A percentile compares a stretch with the other conserved stretches of the same genome.
phyloP scores from a whole-genome alignment of 2,888 invertebrate genomes.

The Tridacna gigas region DNA sequence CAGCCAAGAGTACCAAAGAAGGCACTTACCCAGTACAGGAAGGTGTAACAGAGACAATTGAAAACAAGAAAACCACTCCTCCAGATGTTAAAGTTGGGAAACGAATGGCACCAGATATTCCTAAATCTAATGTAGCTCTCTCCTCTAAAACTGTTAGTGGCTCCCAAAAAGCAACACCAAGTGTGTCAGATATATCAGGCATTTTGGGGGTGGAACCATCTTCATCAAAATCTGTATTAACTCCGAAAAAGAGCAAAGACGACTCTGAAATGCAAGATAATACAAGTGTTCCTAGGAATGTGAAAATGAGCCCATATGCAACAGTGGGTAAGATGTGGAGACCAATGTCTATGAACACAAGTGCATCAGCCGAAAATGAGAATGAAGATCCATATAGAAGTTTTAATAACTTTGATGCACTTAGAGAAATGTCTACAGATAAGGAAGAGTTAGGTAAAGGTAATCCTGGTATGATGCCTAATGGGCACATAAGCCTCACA shows the following conservation, averaged over 20 bases:
- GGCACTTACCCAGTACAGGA: background rate
- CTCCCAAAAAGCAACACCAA: slow-evolving; percentile 9
- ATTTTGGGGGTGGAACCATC: slow-evolving; percentile 46
- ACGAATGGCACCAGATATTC: slow-evolving; percentile 51
- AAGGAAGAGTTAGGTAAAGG: background rate
- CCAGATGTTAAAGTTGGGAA: slow-evolving; percentile 49
- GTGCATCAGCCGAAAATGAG: slow-evolving; percentile 52
- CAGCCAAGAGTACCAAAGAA: slow-evolving; percentile 10
- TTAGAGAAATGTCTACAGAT: slow-evolving; percentile 64
- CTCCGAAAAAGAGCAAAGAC: slow-evolving; percentile 65
- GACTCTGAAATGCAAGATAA: slow-evolving; percentile 63
- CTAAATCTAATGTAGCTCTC: slow-evolving; percentile 14
- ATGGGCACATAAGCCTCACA: slow-evolving; percentile 38
- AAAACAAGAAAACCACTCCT: slow-evolving; percentile 6
- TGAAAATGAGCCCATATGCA: slow-evolving; percentile 75
- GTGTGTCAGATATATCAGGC: slow-evolving; percentile 35
- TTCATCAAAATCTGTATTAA: slow-evolving; percentile 32
- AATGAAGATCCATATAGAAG: slow-evolving; percentile 60
- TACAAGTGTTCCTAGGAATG: slow-evolving; percentile 45
- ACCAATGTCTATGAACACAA: slow-evolving; percentile 70
- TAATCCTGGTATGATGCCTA: slow-evolving; percentile 35
- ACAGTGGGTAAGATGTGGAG: slow-evolving; percentile 79
- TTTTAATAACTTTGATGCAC: slow-evolving; percentile 68
- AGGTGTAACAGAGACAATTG: background rate
- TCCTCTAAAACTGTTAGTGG: background rate